These are phyloP conservation scores for Psilopsiagon aurifrons DNA, from an alignment of 2,113 vertebrate species.

Conservation along the genomic window DNA sequence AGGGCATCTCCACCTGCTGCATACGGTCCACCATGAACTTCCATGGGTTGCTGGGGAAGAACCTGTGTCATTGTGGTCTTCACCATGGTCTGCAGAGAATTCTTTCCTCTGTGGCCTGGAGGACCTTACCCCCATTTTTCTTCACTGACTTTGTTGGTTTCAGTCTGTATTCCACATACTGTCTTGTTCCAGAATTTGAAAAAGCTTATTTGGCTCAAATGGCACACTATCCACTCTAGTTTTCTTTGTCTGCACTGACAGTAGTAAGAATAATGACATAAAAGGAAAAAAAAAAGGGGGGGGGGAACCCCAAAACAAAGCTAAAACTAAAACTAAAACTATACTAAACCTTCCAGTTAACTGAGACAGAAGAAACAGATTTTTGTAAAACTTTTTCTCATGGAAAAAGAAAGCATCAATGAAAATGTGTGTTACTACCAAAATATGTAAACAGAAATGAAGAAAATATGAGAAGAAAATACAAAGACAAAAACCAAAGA, in stretches of 20 bases:
- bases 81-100: not conserved
- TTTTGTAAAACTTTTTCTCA: not conserved
- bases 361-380: not conserved
- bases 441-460: not conserved
- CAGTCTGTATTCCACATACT: not conserved
- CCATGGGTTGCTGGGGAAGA: not conserved
- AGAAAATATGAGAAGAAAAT: not conserved
- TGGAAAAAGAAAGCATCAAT: not conserved
- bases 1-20: not conserved
- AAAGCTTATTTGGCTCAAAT: not conserved
- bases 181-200: not conserved
- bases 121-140: not conserved
- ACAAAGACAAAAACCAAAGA: not conserved
- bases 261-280: not conserved
- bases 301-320: not conserved
- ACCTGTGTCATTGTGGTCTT: not conserved
- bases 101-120: accelerated
- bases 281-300: not conserved
- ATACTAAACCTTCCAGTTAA: not conserved
- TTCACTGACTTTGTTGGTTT: not conserved
- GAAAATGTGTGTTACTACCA: not conserved
- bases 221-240: not conserved
- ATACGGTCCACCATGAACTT: not conserved
- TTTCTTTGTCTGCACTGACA: not conserved
- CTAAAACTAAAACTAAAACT: not conserved